Evolutionary conservation across 2,888 invertebrate species (phyloP), one percentile per base, ranked within the genome.

Genomic region (Drosophila pullipes): DNA sequence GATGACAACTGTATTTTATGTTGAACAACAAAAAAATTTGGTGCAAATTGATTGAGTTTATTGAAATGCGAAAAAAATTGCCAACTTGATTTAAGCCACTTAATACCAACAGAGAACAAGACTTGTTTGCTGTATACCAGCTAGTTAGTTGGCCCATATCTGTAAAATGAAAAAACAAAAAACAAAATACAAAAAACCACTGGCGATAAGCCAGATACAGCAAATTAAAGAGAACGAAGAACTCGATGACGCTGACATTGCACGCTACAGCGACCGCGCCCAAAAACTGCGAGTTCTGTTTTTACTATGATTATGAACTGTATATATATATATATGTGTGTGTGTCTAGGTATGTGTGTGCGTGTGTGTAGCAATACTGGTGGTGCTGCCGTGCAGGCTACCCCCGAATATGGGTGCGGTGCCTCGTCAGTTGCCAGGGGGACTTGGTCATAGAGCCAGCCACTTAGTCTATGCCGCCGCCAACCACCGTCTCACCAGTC

Each of bases 381-480:
- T 75, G 78, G 25, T 31, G 59, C 70, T 76, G 63, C 73, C 68
- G 65, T 69, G 74, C 69, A 55, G 47, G 63, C 61, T 55, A 67
- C 74, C 66, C 66, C 53, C 52, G 18, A 60, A 39, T 25, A 25
- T 83, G 78, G 81, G 81, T 61, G 81, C 60, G 81, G 84, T 55
- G 54, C 30, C 35, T 11, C 60, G 59, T 25, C 61, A 28, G 16
- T 22, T 31, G 69, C 33, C 60, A 61, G 71, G 76, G 78, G 63
- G 66, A 68, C 58, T 58, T 61, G 53, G 57, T 44, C 53, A 59
- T 33, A 41, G 60, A 65, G 49, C 44, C 52, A 72, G 81, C 81
- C 83, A 74, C 81, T 81, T 81, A 71, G 81, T 81, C 74, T 63
- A 72, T 77, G 71, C 65, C 69, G 69, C 65, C 69, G 69, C 58